Evolutionary conservation across 2,888 invertebrate genomes (phyloP).

Genomic region (Cataglyphis altisquamis): DNA sequence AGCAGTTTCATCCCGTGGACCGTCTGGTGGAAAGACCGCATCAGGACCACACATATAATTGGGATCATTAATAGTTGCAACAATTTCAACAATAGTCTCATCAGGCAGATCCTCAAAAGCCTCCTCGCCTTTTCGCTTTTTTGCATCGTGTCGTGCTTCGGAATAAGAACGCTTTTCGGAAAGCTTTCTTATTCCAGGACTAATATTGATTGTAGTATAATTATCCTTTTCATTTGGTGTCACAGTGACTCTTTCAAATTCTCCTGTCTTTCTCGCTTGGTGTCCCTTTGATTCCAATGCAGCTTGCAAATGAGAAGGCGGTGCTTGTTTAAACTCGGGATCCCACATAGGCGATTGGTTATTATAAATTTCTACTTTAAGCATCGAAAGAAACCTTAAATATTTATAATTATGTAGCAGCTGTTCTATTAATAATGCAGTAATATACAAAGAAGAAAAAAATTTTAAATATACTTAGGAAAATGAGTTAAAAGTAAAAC

Average conservation of each 20-base stretch:
- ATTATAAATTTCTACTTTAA: constrained; percentile 96
- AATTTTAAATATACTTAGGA: constrained; percentile 88
- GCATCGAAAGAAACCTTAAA: constrained; percentile 93
- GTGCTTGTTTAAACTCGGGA: constrained; percentile 93
- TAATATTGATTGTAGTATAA: constrained; percentile 90
- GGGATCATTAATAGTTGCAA: constrained; percentile 94
- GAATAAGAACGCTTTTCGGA: constrained; percentile 79
- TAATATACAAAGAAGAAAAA: constrained; percentile 13
- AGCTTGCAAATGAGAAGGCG: constrained; percentile 90
- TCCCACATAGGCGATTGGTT: constrained; percentile 97
- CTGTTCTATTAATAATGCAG: not conserved
- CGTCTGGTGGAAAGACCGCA: constrained; percentile 93
- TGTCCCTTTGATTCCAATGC: constrained; percentile 88
- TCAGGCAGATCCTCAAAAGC: constrained; percentile 92
- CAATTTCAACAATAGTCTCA: constrained; percentile 93
- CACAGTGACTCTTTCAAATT: constrained; percentile 90
- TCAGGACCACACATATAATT: constrained; percentile 94
- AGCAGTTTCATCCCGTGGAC: constrained; percentile 96
- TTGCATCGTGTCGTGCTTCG: constrained; percentile 81
- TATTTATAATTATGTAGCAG: constrained; percentile 4
- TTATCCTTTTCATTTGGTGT: constrained; percentile 89
- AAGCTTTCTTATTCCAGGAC: constrained; percentile 87
- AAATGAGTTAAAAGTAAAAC: constrained; percentile 95
- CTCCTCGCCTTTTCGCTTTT: constrained; percentile 85
- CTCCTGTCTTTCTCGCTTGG: constrained; percentile 85